These are phyloP conservation scores for Euthynnus affinis DNA, from an alignment of 2,797 vertebrate species.

Conservation along the genomic window DNA sequence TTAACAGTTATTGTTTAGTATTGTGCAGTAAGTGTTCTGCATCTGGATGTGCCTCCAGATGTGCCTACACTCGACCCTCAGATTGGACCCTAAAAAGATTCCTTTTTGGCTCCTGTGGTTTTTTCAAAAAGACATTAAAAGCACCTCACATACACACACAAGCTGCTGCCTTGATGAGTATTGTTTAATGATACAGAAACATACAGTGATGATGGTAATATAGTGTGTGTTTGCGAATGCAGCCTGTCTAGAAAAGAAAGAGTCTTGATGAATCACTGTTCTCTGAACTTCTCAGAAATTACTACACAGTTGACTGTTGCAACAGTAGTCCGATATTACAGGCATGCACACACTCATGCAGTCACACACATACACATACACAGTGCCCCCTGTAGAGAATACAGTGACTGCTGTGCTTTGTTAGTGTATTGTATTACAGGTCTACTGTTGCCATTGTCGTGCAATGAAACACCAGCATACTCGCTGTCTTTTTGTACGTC, in stretches of 20 bases:
- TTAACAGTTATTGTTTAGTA: too few species aligned
- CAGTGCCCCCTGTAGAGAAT: constrained; percentile 12
- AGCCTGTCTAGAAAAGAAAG: constrained; percentile 22
- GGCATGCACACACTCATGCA: constrained; percentile 10
- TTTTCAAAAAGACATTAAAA: too few species aligned
- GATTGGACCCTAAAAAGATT: too few species aligned
- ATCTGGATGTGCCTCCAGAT: too few species aligned
- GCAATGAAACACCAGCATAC: constrained; percentile 14
- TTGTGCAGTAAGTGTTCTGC: too few species aligned
- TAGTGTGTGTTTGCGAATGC: constrained; percentile 17
- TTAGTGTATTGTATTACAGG: constrained; percentile 2
- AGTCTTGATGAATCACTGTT: constrained; percentile 34
- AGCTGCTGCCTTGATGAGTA: too few species aligned
- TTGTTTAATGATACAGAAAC: constrained; percentile 16
- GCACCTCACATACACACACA: too few species aligned
- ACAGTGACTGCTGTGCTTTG: constrained; percentile 6
- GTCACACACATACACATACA: constrained; percentile 18
- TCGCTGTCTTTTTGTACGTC: background rate
- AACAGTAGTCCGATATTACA: background rate
- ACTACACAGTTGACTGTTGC: constrained; percentile 6
- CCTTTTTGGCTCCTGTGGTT: too few species aligned
- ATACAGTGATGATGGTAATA: background rate
- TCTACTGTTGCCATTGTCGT: background rate
- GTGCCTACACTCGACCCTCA: too few species aligned
- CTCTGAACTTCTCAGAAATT: constrained; percentile 12